Base-by-base conservation (phyloP, 2,797 vertebrate species). In the Moxostoma hubbsi region DNA sequence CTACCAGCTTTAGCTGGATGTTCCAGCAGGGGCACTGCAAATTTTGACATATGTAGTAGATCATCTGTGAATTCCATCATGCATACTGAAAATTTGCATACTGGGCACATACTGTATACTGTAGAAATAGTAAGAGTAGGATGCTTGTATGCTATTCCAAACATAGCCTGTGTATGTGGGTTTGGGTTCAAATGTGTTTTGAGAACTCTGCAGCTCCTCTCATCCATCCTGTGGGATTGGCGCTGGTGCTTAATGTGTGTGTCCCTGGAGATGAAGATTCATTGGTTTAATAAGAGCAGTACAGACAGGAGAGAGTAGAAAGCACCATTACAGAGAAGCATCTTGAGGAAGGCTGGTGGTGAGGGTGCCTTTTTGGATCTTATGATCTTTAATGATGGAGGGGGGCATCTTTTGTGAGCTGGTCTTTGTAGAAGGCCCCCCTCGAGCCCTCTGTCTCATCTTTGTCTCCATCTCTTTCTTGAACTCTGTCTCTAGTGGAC, bases 261-360 rank as follows among this genome's bases (percentile, higher is more conserved):
- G 85, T 83, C 82, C 82, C 85, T 79, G 51, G 81, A 82, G 85
- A 82, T 82, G 80, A 87, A 86, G 86, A 87, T 86, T 85, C 85
- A 86, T 85, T 76, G 82, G 78, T 86, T 87, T 85, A 87, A 87
- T 87, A 87, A 87, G 83, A 85, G 71, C 73, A 83, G 69, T 53
- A 75, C 71, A 65, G 78, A 81, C 65, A 84, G 70, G 66, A 67
- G 66, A 79, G 67, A 75, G 62, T 50, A 73, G 36, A 81, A 64
- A 15, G 15, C 54, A 76, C 68, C 43, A 50, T 83, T 70, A 78
- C 15, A 83, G 62, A 77, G 63, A 75, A 64, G 45, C 59, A 68
- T 71, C 78, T 65, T 63, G 64, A 51, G 59, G 47, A 65, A 67
- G 66, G 73, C 65, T 74, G 76, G 55, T 57, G 73, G 79, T 62